phyloP scores from a whole-genome alignment of 2,888 invertebrate genomes.

The Atethmia centrago region DNA sequence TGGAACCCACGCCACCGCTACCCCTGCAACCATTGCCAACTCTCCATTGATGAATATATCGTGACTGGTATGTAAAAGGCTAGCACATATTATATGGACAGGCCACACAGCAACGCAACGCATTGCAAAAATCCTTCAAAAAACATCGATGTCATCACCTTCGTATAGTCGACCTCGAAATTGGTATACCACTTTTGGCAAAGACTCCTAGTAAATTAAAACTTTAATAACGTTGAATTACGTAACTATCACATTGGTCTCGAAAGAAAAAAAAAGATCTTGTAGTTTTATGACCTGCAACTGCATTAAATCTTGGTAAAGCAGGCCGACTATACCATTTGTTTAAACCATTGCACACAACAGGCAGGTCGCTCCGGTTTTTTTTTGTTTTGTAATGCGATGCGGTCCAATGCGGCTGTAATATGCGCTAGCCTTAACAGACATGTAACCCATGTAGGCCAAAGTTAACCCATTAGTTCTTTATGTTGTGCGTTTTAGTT shows the following conservation, averaged over 20 bases:
- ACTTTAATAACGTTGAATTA: neutral
- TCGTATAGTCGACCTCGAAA: neutral
- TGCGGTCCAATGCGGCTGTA: neutral
- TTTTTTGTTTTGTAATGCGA: neutral
- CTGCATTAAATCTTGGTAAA: neutral
- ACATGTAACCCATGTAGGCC: slow-evolving; percentile 40
- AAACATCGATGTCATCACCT: neutral
- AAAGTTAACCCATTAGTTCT: slow-evolving; percentile 56
- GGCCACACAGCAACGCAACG: neutral
- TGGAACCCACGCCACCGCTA: slow-evolving; percentile 87
- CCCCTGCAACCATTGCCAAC: slow-evolving; percentile 77
- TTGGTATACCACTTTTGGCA: neutral
- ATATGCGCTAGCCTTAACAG: slow-evolving; percentile 34
- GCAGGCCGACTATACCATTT: neutral
- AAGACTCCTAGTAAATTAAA: neutral
- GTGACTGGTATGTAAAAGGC: slow-evolving; percentile 11
- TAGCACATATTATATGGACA: slow-evolving; percentile 23
- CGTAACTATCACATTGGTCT: neutral
- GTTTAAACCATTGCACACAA: neutral
- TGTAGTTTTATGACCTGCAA: neutral
- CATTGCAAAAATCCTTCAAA: neutral
- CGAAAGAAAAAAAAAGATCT: neutral
- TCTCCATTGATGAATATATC: slow-evolving; percentile 29
- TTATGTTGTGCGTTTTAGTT: slow-evolving; percentile 54
- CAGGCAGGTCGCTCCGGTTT: neutral